Evolutionary conservation across 2,888 invertebrate species (phyloP).

Genomic region (Eupithecia abbreviata): DNA sequence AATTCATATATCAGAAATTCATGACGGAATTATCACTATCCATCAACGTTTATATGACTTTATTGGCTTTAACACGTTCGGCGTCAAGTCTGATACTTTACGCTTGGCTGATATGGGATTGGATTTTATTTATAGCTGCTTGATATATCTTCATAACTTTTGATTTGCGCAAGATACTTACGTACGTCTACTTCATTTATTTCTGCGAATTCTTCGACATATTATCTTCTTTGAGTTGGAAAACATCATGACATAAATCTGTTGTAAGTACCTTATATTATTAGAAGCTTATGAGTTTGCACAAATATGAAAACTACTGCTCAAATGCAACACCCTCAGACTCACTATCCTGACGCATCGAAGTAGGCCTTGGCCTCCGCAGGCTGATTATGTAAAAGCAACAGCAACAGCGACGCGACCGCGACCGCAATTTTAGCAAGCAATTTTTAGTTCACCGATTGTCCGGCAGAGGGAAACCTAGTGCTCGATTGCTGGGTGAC

Average conservation of each 20-base stretch:
- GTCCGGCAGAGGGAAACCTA: too few relatives aligned
- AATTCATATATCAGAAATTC: slow-evolving; percentile 40
- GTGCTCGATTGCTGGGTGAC: too few relatives aligned
- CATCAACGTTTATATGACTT: slow-evolving; percentile 43
- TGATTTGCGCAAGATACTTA: neutral
- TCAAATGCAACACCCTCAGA: too few relatives aligned
- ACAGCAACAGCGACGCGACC: too few relatives aligned
- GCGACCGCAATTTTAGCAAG: too few relatives aligned
- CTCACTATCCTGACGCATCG: too few relatives aligned
- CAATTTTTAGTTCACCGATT: too few relatives aligned
- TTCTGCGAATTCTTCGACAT: neutral
- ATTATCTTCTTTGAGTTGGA: neutral
- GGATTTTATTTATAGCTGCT: slow-evolving; percentile 39
- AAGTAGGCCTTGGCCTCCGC: too few relatives aligned
- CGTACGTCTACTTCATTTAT: neutral
- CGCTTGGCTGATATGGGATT: slow-evolving; percentile 38
- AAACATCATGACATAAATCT: neutral
- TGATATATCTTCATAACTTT: slow-evolving; percentile 28
- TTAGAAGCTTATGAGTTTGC: neutral
- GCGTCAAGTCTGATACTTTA: slow-evolving; percentile 36
- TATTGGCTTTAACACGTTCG: slow-evolving; percentile 42
- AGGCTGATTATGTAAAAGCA: too few relatives aligned
- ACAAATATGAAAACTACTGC: neutral
- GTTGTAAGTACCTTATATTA: neutral
- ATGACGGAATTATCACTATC: slow-evolving; percentile 42